phyloP scores from a whole-genome alignment of 1,140 invertebrate species.

The Lysiphlebus fabarum region DNA sequence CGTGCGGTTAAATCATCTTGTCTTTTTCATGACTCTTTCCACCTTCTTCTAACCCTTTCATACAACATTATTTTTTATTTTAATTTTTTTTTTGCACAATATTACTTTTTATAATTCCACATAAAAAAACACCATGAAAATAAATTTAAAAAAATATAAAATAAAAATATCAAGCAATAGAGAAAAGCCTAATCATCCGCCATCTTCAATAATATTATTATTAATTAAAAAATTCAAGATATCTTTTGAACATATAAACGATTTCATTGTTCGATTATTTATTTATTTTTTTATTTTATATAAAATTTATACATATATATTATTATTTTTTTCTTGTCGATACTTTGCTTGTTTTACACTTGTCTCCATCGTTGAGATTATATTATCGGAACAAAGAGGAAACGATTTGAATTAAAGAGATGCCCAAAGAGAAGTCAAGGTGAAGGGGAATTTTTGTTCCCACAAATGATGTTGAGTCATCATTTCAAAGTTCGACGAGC shows the following conservation, averaged over 20 bases:
- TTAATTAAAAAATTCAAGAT: constrained; percentile 17
- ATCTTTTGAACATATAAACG: constrained; percentile 11
- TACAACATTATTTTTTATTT: too few relatives aligned
- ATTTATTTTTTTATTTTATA: too few relatives aligned
- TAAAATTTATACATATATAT: neutral
- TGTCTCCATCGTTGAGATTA: neutral
- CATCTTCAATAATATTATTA: neutral
- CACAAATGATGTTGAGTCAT: constrained; percentile 55
- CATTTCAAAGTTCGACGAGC: constrained; percentile 42
- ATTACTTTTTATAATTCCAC: too few relatives aligned
- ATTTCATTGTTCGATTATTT: constrained; percentile 13
- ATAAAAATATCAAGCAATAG: too few relatives aligned
- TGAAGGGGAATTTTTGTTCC: constrained; percentile 45
- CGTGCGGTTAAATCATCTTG: neutral
- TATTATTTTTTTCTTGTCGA: neutral
- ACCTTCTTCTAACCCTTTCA: neutral
- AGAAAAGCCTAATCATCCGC: too few relatives aligned
- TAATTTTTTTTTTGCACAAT: too few relatives aligned
- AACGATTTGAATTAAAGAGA: neutral
- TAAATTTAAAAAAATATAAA: too few relatives aligned
- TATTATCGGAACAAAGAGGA: neutral
- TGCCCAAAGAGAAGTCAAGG: constrained; percentile 2
- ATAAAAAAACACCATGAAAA: too few relatives aligned
- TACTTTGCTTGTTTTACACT: neutral
- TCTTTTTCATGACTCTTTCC: neutral